Conservation (phyloP, 1,140 invertebrate species). For the Papilio aristodemus region DNA sequence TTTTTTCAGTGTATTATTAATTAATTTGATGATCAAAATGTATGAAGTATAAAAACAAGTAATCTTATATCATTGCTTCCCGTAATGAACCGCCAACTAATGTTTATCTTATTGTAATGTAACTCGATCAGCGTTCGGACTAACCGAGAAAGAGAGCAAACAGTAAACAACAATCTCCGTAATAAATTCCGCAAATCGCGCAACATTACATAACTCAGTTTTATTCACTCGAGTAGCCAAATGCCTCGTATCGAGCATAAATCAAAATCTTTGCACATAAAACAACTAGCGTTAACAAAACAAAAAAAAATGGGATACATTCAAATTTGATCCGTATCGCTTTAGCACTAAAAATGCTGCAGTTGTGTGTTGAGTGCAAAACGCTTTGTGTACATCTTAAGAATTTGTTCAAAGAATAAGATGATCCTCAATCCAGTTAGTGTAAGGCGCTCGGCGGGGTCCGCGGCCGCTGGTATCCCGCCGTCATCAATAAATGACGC, state of each 20-base stretch:
- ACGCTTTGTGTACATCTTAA: background rate
- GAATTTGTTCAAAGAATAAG: conserved; percentile 26
- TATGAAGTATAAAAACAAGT: background rate
- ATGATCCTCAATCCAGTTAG: conserved; percentile 19
- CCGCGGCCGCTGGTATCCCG: background rate
- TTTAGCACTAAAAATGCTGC: background rate
- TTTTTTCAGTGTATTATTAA: too few relatives aligned
- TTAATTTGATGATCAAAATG: too few relatives aligned
- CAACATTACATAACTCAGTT: conserved; percentile 21
- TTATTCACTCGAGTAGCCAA: conserved; percentile 19
- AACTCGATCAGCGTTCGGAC: background rate
- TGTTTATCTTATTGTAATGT: background rate
- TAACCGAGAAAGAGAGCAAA: background rate
- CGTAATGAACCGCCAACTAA: background rate
- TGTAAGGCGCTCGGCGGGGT: conserved; percentile 1
- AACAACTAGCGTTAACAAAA: conserved; percentile 1
- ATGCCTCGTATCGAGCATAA: conserved; percentile 20
- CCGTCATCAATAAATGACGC: conserved; percentile 1
- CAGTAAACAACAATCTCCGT: conserved; percentile 8
- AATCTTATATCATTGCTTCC: background rate
- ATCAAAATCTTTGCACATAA: conserved; percentile 22
- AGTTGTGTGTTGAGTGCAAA: background rate
- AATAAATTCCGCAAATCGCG: conserved; percentile 7
- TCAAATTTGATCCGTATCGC: background rate
- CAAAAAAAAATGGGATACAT: background rate